Conservation (phyloP, 2,888 invertebrate genomes). For the Bruchidius siliquastri region DNA sequence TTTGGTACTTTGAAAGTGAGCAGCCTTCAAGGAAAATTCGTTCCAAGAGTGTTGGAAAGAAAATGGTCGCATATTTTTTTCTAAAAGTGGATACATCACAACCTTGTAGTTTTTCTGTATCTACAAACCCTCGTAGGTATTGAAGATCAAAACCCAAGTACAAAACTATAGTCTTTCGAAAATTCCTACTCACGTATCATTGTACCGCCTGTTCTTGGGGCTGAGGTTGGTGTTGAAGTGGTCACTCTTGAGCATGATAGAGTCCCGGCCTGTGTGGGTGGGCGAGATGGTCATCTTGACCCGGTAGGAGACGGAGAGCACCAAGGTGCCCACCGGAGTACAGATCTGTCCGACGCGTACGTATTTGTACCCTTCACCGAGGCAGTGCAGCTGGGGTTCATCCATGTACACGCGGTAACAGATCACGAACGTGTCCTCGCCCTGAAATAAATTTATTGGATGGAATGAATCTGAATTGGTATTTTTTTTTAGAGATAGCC, state of each 20-base stretch:
- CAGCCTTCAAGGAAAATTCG: too few relatives aligned
- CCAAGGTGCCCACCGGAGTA: constrained; percentile 73
- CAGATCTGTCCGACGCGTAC: constrained; percentile 80
- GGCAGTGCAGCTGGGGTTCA: constrained; percentile 65
- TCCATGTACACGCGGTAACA: constrained; percentile 83
- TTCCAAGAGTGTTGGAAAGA: too few relatives aligned
- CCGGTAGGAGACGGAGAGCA: constrained; percentile 78
- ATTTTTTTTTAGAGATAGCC: too few relatives aligned
- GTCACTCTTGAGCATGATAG: constrained; percentile 85
- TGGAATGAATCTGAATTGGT: too few relatives aligned
- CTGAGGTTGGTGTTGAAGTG: constrained; percentile 76
- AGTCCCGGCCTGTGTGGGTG: constrained; percentile 63
- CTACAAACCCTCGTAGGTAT: too few relatives aligned
- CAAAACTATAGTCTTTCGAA: background rate
- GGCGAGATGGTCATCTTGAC: constrained; percentile 90
- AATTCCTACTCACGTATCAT: constrained; percentile 49
- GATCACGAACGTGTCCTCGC: constrained; percentile 82
- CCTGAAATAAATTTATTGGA: constrained; percentile 40
- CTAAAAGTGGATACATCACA: too few relatives aligned
- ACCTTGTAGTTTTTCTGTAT: too few relatives aligned
- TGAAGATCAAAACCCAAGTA: too few relatives aligned
- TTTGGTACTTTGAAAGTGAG: too few relatives aligned
- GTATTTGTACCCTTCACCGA: constrained; percentile 78
- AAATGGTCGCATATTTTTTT: too few relatives aligned
- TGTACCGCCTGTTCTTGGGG: constrained; percentile 62